Evolutionary conservation across 2,797 vertebrate species (phyloP).

Genomic region (Pelodytes ibericus): DNA sequence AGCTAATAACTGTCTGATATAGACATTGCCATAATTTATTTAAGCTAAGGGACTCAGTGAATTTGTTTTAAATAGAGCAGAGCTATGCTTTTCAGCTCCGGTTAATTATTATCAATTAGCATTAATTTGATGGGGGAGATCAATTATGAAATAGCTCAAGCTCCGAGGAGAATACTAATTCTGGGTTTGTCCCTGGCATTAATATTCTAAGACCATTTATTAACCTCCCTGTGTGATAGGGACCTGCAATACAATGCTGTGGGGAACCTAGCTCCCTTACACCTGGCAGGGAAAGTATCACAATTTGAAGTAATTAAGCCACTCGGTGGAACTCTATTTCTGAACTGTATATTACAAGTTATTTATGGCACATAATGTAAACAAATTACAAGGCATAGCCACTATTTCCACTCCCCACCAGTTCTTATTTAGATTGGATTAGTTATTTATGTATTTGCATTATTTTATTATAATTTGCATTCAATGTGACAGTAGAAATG

Average conservation of each 20-base stretch:
- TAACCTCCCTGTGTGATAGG: conserved; percentile 11
- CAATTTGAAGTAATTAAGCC: too few relatives aligned
- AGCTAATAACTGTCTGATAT: conserved; percentile 48
- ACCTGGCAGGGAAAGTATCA: neutral
- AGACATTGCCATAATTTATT: conserved; percentile 55
- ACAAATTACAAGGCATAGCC: too few relatives aligned
- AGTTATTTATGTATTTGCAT: too few relatives aligned
- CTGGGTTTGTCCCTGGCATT: conserved; percentile 15
- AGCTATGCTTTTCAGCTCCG: conserved; percentile 37
- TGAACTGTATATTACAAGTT: too few relatives aligned
- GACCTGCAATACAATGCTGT: conserved; percentile 2
- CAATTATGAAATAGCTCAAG: conserved; percentile 51
- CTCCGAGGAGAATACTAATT: conserved; percentile 46
- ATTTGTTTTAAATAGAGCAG: conserved; percentile 55
- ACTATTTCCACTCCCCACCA: too few relatives aligned
- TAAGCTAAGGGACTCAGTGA: conserved; percentile 47
- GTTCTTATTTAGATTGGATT: too few relatives aligned
- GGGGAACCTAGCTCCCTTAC: neutral
- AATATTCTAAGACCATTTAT: conserved; percentile 13
- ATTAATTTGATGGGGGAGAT: conserved; percentile 54
- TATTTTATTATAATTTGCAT: too few relatives aligned
- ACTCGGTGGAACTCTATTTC: too few relatives aligned
- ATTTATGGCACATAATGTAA: too few relatives aligned
- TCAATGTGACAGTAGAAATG: too few relatives aligned
- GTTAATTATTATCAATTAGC: conserved; percentile 57